phyloP scores from a whole-genome alignment of 2,797 vertebrate species.

The Arrhamphus sclerolepis region DNA sequence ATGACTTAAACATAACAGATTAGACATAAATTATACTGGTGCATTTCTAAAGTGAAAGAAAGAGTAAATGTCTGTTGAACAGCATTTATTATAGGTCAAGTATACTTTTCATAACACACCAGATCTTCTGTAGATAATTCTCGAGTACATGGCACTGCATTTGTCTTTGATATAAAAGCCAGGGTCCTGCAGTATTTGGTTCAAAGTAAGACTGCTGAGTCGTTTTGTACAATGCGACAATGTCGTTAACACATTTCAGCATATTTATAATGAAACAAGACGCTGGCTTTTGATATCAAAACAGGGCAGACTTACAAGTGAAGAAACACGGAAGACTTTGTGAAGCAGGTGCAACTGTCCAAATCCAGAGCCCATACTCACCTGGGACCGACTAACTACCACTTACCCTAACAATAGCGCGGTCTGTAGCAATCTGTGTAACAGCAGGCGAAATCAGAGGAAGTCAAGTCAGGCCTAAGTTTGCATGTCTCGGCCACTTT shows the following conservation, averaged over 20 bases:
- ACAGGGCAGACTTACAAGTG: conserved; percentile 67
- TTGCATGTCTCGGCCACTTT: conserved; percentile 39
- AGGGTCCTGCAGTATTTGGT: conserved; percentile 53
- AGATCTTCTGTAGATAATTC: conserved; percentile 82
- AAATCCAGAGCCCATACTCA: conserved; percentile 72
- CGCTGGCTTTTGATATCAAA: conserved; percentile 81
- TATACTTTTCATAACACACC: conserved; percentile 13
- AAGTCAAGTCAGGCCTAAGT: conserved; percentile 66
- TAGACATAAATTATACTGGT: conserved; percentile 24
- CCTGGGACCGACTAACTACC: conserved; percentile 74
- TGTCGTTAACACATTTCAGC: background rate
- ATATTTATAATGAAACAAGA: conserved; percentile 45
- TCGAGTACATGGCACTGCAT: conserved; percentile 59
- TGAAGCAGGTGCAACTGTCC: conserved; percentile 67
- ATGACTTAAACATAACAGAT: conserved; percentile 27
- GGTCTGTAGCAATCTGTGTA: conserved; percentile 82
- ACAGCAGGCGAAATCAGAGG: conserved; percentile 77
- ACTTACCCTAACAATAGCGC: conserved; percentile 86
- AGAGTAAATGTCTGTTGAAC: conserved; percentile 9
- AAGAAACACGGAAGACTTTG: conserved; percentile 71
- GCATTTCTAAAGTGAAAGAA: conserved; percentile 17
- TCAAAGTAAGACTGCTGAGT: background rate
- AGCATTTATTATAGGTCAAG: conserved; percentile 9
- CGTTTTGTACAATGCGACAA: background rate
- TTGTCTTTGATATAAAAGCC: conserved; percentile 82